These are phyloP conservation scores for Mirounga angustirostris DNA, from an alignment of 2,113 vertebrate genomes.

Conservation along the genomic window DNA sequence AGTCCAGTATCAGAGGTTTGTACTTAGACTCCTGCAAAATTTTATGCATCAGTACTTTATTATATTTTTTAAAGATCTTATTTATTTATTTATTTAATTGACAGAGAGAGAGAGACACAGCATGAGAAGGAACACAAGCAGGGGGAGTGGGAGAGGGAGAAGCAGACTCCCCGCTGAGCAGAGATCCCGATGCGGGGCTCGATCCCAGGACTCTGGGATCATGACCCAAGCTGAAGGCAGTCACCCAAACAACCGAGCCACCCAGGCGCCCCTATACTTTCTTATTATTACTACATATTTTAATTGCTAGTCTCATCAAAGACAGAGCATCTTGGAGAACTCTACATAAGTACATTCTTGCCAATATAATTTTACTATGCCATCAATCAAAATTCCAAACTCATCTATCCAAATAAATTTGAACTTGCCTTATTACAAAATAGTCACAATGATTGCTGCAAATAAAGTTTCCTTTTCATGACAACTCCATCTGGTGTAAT, in stretches of 20 bases:
- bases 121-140: too few relatives aligned
- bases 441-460: background rate
- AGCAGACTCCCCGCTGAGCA: too few relatives aligned
- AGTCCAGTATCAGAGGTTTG: background rate
- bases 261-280: background rate
- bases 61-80: background rate
- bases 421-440: background rate
- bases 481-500: background rate
- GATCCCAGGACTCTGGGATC: too few relatives aligned
- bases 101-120: too few relatives aligned
- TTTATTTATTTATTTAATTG: too few relatives aligned
- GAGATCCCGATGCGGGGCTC: too few relatives aligned
- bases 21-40: background rate
- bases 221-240: too few relatives aligned
- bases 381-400: background rate
- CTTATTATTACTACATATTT: background rate
- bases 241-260: too few relatives aligned
- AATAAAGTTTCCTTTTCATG: background rate
- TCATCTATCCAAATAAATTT: background rate
- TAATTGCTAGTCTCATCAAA: background rate
- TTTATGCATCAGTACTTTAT: background rate
- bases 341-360: background rate
- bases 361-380: background rate
- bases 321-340: background rate
- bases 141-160: too few relatives aligned